Conservation (phyloP, 2,113 vertebrate species). For the Origma solitaria region DNA sequence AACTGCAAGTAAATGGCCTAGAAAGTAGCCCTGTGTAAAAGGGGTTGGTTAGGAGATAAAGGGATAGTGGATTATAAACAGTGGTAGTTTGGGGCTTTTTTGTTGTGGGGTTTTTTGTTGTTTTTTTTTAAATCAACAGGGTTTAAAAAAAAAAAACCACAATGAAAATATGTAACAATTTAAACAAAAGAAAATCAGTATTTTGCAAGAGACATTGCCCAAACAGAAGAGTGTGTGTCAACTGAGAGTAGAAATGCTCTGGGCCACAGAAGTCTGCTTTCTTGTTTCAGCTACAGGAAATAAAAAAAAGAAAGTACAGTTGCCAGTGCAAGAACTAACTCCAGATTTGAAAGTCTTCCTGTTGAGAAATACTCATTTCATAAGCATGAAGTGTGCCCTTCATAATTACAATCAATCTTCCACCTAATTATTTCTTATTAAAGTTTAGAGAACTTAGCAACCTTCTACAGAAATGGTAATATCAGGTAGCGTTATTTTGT, state of each 20-base stretch:
- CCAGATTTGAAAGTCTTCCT: constrained; percentile 3
- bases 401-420: not conserved
- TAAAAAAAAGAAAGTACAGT: not conserved
- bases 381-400: not conserved
- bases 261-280: not conserved
- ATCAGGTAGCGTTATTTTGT: not conserved
- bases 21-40: not conserved
- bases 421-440: not conserved
- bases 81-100: not conserved
- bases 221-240: not conserved
- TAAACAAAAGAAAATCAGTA: not conserved
- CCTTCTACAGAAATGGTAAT: not conserved
- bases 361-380: constrained; percentile 3
- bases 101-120: not conserved
- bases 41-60: not conserved
- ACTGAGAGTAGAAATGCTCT: not conserved
- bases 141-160: not conserved
- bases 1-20: not conserved
- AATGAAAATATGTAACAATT: not conserved
- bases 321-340: not conserved
- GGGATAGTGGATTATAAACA: not conserved
- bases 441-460: not conserved
- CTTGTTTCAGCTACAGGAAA: not conserved
- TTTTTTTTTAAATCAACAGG: not conserved
- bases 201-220: not conserved